Base-by-base conservation (phyloP, 2,888 invertebrate species). In the Chromoteleia sp. region DNA sequence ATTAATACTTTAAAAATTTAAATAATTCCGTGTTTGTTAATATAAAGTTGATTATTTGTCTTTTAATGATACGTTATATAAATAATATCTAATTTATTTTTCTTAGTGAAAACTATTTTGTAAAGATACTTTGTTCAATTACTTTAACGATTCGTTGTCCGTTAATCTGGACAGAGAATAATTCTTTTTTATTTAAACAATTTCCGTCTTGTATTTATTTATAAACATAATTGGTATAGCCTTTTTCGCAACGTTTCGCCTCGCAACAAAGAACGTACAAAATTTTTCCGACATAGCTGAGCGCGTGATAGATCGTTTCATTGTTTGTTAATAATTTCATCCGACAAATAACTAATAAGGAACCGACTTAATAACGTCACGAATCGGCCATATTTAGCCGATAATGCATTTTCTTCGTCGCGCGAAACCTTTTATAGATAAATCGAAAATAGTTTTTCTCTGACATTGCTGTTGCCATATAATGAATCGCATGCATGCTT, bases 401-500 rank as follows among this genome's bases (percentile, higher is more conserved):
- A 43, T 50, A 41, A 48, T 30, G 19, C 33, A 36, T 56, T 74
- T 65, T 36, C 65, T 15, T 54, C 29, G 56, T 25, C 39, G 17
- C 43, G 7, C 36, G 41, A 33, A 48, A 29, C 56, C 74, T 58
- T 75, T 75, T 67, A 59, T 50, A 67, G 59, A 67, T 52, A 58
- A 75, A 75, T 50, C 75, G 50, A 67, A 67, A 75, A 67, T 67
- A 67, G 50, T 48, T 74, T 63, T 63, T 56, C 61, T 56, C 25
- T 45, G 63, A 74, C 73, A 74, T 74, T 63, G 33, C 14, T 12
- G 17, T 7, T 14, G 25, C 21, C 48, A 6, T 33, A 29, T 41
- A 67, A 67, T 29, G 14, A 67, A 52, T 67, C 12, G 2, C 25
- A 33, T 2, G 25, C 25, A 25, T 6, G 25, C 25, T 5, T 36